A percentile compares a stretch with the other conserved stretches of the same genome.
These are phyloP conservation scores for Galemys pyrenaicus DNA, from an alignment of 2,113 vertebrate genomes.

Conservation along the genomic window DNA sequence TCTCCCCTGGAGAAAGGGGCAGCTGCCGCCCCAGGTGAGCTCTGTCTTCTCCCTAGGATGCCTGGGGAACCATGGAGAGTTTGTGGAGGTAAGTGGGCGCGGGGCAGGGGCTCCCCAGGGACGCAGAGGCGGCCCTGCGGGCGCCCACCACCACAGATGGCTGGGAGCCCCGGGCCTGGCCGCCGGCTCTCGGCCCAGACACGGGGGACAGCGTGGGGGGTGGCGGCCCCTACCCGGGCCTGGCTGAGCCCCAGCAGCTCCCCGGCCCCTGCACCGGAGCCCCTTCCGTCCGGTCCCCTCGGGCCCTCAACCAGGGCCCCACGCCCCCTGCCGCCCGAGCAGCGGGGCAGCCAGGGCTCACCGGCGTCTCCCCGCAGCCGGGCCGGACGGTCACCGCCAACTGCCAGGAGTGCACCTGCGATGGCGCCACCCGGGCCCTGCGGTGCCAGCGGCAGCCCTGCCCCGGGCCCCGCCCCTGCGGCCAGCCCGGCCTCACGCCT, in stretches of 20 bases:
- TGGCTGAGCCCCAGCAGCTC: background rate
- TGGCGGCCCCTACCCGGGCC: no score
- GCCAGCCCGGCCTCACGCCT: slow-evolving; percentile 72
- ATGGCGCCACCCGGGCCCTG: slow-evolving; percentile 58
- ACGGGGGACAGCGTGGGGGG: no score
- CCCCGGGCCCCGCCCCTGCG: slow-evolving; percentile 59
- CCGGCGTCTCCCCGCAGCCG: slow-evolving; percentile 61
- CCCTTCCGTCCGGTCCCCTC: background rate
- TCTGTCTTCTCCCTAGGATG: slow-evolving; percentile 46
- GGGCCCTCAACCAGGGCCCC: background rate
- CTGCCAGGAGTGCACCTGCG: slow-evolving; percentile 84
- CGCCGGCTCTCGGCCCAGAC: no score
- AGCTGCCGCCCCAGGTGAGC: no score
- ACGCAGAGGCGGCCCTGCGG: rapidly evolving
- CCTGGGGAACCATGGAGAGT: slow-evolving; percentile 48
- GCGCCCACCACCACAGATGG: no score
- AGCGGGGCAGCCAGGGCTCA: background rate
- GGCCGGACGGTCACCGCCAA: slow-evolving; percentile 76
- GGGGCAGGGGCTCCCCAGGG: background rate
- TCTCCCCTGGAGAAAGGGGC: background rate
- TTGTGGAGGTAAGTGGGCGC: slow-evolving; percentile 48
- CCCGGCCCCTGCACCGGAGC: background rate
- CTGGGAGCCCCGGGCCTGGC: rapidly evolving
- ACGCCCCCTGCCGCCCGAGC: rapidly evolving
- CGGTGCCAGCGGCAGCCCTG: slow-evolving; percentile 75